Percentiles rank a stretch among this genome's conserved stretches.
Evolutionary conservation across 2,888 invertebrate genomes (phyloP).

Genomic region (Scotopteryx bipunctaria): DNA sequence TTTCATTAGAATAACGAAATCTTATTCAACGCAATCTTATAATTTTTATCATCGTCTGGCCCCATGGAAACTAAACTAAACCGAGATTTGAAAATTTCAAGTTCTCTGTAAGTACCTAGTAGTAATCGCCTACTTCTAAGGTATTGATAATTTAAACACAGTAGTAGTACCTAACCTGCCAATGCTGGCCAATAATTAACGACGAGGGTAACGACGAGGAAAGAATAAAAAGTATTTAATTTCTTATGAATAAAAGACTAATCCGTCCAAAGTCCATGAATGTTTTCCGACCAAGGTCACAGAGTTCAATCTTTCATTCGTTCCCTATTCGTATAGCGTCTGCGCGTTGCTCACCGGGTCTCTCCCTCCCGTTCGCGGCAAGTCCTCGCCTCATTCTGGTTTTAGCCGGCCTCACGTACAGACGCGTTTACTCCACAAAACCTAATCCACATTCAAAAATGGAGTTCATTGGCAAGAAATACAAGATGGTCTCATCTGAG

Average conservation of each 20-base stretch:
- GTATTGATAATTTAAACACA: no score
- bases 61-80: background rate
- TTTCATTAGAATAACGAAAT: no score
- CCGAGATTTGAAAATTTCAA: background rate
- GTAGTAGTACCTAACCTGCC: background rate
- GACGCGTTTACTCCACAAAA: slow-evolving; percentile 35
- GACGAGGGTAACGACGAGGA: no score
- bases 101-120: background rate
- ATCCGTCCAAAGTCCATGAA: slow-evolving; percentile 17
- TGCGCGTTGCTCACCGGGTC: slow-evolving; percentile 14
- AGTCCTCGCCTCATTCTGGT: slow-evolving; percentile 41
- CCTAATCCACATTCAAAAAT: slow-evolving; percentile 57
- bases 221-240: background rate
- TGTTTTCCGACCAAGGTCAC: slow-evolving; percentile 15
- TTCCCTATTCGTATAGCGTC: slow-evolving; percentile 24
- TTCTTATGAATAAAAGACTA: background rate
- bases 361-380: slow-evolving; percentile 14
- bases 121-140: no score
- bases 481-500: slow-evolving; percentile 90
- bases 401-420: slow-evolving; percentile 51
- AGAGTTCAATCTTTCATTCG: slow-evolving; percentile 45
- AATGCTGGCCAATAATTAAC: no score
- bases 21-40: no score
- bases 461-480: slow-evolving; percentile 87
- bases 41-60: background rate